Evolutionary conservation across 2,888 invertebrate species (phyloP), one percentile per base, ranked within the genome.

Genomic region (Chrysodeixis includens): DNA sequence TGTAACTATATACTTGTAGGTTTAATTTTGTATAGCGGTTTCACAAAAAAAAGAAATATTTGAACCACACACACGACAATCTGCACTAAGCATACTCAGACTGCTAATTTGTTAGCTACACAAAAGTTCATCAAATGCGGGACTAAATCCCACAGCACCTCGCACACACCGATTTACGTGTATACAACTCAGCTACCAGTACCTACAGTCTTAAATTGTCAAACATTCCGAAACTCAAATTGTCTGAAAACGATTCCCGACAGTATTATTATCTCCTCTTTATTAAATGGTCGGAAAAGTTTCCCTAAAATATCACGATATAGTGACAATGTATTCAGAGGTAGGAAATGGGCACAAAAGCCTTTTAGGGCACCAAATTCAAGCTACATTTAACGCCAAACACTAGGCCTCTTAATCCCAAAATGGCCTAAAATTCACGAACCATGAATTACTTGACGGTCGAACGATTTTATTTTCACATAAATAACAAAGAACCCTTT

Each of bases 401-500:
- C 58, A 78, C 74, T 68, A 74, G 56, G 78, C 51, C 62, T 62
- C 69, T 74, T 74, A 74, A 74, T 74, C 78, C 78, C 40, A 18
- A 58, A 68, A 78, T 57, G 74, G 49, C 79, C 74, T 74, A 57
- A 74, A 78, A 74, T 69, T 78, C 79, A 74, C 79, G 74, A 74
- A 53, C 44, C 72, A 71, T 79, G 75, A 76, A 79, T 76, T 76
- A 66, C 61, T 62, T 57, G 49, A 61, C 59, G 78, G 51, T 77
- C 62, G 53, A 70, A 56, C 72, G 66, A 69, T 78, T 81, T 72
- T 66, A 75, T 81, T 75, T 72, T 65, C 66, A 71, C 69, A 79
- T 79, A 82, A 78, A 83, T 76, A 76, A 71, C 55, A 56, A n/a
- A 16, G 46, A 71, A 78, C 72, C 79, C 76, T 78, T 74, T 76